phyloP scores from a whole-genome alignment of 2,888 invertebrate species.

The Drosophila austrosaltans region DNA sequence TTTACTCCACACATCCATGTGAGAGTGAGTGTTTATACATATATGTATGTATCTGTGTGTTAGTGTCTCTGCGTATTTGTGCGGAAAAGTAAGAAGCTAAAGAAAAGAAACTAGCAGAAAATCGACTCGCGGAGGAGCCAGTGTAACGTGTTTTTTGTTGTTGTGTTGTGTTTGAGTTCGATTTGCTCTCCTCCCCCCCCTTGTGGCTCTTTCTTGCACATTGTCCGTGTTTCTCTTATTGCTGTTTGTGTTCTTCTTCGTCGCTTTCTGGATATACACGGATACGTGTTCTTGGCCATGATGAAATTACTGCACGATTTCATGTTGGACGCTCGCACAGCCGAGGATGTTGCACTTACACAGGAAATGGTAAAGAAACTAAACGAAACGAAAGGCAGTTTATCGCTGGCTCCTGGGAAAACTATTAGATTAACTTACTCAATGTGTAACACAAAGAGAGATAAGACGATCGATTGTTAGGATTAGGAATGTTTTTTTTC shows the following conservation, averaged over 20 bases:
- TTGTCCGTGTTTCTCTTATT: neutral
- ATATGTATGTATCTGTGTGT: slow-evolving; percentile 17
- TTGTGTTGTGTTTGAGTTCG: neutral
- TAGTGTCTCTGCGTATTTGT: slow-evolving; percentile 14
- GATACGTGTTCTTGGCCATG: slow-evolving; percentile 64
- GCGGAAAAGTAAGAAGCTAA: slow-evolving; percentile 15
- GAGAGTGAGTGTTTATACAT: neutral
- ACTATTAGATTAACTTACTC: neutral
- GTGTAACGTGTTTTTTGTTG: slow-evolving; percentile 55
- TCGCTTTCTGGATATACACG: slow-evolving; percentile 15
- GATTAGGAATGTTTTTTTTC: no score
- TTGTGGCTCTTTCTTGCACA: neutral
- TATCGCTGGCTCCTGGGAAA: neutral
- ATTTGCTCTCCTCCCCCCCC: neutral
- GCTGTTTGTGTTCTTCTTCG: slow-evolving; percentile 9
- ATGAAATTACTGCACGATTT: slow-evolving; percentile 83
- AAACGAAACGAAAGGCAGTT: neutral
- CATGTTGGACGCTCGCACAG: slow-evolving; percentile 83
- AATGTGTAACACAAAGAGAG: no score
- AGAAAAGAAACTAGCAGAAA: slow-evolving; percentile 18
- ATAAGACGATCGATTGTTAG: no score
- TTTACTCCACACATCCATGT: slow-evolving; percentile 32
- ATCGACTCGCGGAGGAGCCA: slow-evolving; percentile 24
- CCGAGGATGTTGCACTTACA: slow-evolving; percentile 81
- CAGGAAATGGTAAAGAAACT: slow-evolving; percentile 82